These are phyloP conservation scores for Auanema freiburgensis DNA, from an alignment of 2,888 invertebrate species.

Conservation along the genomic window DNA sequence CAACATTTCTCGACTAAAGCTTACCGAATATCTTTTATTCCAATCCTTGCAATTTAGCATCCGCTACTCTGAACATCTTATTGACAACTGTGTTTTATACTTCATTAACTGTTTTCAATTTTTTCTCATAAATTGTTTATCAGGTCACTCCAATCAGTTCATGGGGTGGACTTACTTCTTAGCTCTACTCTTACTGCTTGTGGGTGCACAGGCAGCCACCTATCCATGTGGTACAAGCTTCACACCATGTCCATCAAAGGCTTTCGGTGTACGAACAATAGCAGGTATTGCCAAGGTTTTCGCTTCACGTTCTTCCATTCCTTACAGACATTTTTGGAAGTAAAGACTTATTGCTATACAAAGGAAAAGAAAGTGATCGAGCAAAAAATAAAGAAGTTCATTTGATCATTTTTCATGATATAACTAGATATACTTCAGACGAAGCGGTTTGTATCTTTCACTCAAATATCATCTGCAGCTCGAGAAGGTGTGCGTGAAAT, in stretches of 20 bases:
- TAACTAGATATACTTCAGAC: not conserved
- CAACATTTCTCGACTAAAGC: too few species aligned
- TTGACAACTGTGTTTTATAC: too few species aligned
- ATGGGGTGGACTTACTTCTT: too few species aligned
- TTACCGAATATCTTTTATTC: too few species aligned
- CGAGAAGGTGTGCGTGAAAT: slow-evolving; percentile 39
- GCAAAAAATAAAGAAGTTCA: too few species aligned
- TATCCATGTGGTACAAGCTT: slow-evolving; percentile 60
- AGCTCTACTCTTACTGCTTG: too few species aligned
- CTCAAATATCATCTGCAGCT: slow-evolving; percentile 19
- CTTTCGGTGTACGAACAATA: slow-evolving; percentile 8
- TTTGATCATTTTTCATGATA: not conserved
- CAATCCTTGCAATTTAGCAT: too few species aligned
- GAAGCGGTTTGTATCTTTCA: not conserved
- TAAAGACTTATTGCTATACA: not conserved
- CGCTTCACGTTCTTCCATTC: not conserved
- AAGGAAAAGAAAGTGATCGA: slow-evolving; percentile 11
- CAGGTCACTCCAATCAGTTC: too few species aligned
- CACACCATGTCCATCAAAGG: slow-evolving; percentile 45
- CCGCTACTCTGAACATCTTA: too few species aligned
- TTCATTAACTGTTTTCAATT: too few species aligned
- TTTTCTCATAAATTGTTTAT: too few species aligned
- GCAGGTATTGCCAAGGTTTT: slow-evolving; percentile 9
- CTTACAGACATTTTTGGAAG: not conserved
- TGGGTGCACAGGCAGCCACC: slow-evolving; percentile 20